A percentile compares a stretch with the other conserved stretches of the same genome.
These are phyloP conservation scores for Gobius niger DNA, from an alignment of 2,113 vertebrate genomes.

Conservation along the genomic window DNA sequence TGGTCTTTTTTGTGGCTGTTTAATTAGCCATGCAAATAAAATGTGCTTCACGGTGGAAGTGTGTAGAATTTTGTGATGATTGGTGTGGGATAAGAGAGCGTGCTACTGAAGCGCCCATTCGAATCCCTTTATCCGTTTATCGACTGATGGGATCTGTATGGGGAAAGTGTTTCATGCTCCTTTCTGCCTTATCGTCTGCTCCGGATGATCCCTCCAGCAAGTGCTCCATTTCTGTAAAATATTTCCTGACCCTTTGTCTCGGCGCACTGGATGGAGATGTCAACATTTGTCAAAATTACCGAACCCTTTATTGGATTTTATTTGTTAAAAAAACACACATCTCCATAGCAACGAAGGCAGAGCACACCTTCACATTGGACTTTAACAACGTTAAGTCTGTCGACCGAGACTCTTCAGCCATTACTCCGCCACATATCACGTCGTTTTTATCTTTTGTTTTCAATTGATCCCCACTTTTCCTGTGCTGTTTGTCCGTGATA, in stretches of 20 bases:
- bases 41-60: conserved; percentile 25
- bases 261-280: neutral
- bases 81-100: conserved; percentile 14
- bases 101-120: conserved; percentile 14
- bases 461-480: neutral
- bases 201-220: conserved; percentile 30
- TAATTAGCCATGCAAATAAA: conserved; percentile 35
- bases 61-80: conserved; percentile 16
- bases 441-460: neutral
- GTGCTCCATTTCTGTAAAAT: neutral
- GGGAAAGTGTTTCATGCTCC: conserved; percentile 30
- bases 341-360: neutral
- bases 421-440: neutral
- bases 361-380: neutral
- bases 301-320: neutral
- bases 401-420: neutral
- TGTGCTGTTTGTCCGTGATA: neutral
- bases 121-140: conserved; percentile 10
- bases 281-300: conserved; percentile 10
- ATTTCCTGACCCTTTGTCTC: conserved; percentile 4
- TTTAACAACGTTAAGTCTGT: neutral
- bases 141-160: conserved; percentile 24
- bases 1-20: conserved; percentile 19
- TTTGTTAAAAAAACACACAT: neutral
- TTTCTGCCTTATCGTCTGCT: conserved; percentile 15